Base-by-base conservation (phyloP, 2,113 vertebrate species). In the Peromyscus californicus region DNA sequence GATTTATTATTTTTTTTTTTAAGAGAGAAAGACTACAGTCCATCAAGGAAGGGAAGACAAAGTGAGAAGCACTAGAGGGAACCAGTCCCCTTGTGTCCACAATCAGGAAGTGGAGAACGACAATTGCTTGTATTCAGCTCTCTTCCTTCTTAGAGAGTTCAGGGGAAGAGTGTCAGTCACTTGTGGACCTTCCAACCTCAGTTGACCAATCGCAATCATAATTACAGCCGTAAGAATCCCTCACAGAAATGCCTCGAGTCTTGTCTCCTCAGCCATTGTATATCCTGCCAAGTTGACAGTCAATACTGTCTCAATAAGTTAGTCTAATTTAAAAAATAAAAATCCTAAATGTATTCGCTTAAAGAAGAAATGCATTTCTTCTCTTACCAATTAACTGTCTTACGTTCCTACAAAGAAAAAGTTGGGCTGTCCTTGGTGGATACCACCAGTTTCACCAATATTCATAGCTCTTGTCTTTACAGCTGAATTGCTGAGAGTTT, bases 301-400 rank as follows among this genome's bases (percentile, higher is more conserved):
- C 22, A 59, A 33, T 33, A 82, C 36, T 54, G n/a, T 82, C 19
- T 22, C 21, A 59, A 13, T 82, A 79, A 54, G 33, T 57, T 59
- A 24, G 79, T 59, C 2, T 11, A n/a, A 65, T 91, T 91, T 75
- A 79, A 7, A 42, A 87, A 82, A 90, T 51, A 42, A 19, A 92
- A 78, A 69, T 39, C 13, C 13, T 12, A 83, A 78, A 86, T 26
- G 2, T 10, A 94, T 90, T 89, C 4, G 86, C 22, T 65, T 59
- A 86, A 92, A 54, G 72, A 65, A 95, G 89, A 86, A 65, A 88
- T 86, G 9, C 4, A 87, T 86, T 84, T 10, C 17, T 54, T 87
- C 95, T 93, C 39, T 80, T 80, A 87, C 75, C 72, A 76, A 90
- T 54, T 65, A 31, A 42, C 65, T 72, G 45, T 39, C 26, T 61